These are phyloP conservation scores for Antitype chi DNA, from an alignment of 2,888 invertebrate genomes.

Conservation along the genomic window DNA sequence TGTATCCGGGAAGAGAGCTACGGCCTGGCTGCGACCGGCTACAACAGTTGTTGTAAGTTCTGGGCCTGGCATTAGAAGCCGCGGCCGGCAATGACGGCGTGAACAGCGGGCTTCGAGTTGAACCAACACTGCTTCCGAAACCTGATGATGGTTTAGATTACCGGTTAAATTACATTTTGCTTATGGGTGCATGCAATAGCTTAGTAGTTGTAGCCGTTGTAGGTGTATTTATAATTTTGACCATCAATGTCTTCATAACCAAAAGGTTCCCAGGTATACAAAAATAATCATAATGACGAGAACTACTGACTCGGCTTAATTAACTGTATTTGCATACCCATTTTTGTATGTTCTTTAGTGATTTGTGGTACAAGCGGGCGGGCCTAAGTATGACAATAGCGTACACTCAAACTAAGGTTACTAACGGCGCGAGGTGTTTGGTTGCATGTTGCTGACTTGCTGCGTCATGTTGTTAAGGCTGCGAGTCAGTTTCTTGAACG, in stretches of 20 bases:
- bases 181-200: not conserved
- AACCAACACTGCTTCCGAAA: constrained; percentile 10
- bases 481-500: constrained; percentile 72
- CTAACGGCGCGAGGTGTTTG: constrained; percentile 59
- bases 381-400: not conserved
- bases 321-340: not conserved
- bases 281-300: not conserved
- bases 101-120: constrained; percentile 51
- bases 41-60: constrained; percentile 30
- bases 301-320: not conserved
- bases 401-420: constrained; percentile 13
- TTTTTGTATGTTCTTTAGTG: not conserved
- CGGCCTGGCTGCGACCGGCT: constrained; percentile 43
- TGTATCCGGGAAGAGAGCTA: constrained; percentile 16
- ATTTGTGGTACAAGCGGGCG: not conserved
- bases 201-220: not conserved
- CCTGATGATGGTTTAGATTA: constrained; percentile 16
- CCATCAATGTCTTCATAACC: not conserved
- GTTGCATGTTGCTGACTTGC: constrained; percentile 24
- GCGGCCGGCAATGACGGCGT: constrained; percentile 36
- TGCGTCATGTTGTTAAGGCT: constrained; percentile 57
- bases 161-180: not conserved
- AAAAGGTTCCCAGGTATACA: too few relatives aligned
- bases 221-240: not conserved
- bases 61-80: constrained; percentile 31